A percentile compares a stretch with the other conserved stretches of the same genome.
Conservation (phyloP, 2,888 invertebrate genomes). For the Ormia ochracea region DNA sequence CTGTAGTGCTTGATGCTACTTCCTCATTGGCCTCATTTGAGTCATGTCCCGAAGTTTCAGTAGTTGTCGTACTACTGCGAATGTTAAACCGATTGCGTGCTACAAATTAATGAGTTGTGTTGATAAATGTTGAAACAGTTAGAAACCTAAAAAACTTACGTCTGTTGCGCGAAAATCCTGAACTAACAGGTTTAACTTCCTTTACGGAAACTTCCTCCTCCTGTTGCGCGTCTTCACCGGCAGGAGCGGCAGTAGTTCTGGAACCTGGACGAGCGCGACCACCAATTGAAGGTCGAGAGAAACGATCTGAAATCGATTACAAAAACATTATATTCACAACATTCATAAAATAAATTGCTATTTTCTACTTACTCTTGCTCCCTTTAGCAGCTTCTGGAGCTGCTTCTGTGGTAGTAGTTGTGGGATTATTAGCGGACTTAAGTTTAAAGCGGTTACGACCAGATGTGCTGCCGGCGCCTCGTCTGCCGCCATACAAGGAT, state of each 20-base stretch:
- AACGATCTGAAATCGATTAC: slow-evolving; percentile 70
- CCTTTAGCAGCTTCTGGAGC: slow-evolving; percentile 75
- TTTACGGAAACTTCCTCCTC: slow-evolving; percentile 70
- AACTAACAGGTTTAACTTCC: slow-evolving; percentile 72
- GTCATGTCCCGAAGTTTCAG: slow-evolving; percentile 68
- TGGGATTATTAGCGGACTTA: slow-evolving; percentile 74
- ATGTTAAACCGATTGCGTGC: slow-evolving; percentile 77
- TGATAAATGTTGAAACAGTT: neutral
- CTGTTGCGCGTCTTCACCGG: slow-evolving; percentile 66
- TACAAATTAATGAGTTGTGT: slow-evolving; percentile 45
- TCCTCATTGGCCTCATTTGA: slow-evolving; percentile 66
- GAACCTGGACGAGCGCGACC: slow-evolving; percentile 70
- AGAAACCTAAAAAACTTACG: slow-evolving; percentile 71
- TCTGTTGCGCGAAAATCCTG: slow-evolving; percentile 72
- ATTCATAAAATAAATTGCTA: neutral
- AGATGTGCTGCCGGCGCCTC: slow-evolving; percentile 68
- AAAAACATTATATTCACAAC: neutral
- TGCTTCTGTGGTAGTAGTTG: slow-evolving; percentile 78
- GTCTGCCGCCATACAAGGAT: slow-evolving; percentile 70
- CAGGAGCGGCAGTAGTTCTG: slow-evolving; percentile 69
- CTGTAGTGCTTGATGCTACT: slow-evolving; percentile 69
- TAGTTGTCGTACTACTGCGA: slow-evolving; percentile 72
- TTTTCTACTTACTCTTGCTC: slow-evolving; percentile 69
- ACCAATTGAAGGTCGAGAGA: slow-evolving; percentile 75
- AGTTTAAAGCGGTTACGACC: slow-evolving; percentile 75